Percentiles rank a stretch among this genome's conserved stretches.
These are phyloP conservation scores for Caenorhabditis sp. DNA, from an alignment of 2,888 invertebrate species.

Conservation along the genomic window DNA sequence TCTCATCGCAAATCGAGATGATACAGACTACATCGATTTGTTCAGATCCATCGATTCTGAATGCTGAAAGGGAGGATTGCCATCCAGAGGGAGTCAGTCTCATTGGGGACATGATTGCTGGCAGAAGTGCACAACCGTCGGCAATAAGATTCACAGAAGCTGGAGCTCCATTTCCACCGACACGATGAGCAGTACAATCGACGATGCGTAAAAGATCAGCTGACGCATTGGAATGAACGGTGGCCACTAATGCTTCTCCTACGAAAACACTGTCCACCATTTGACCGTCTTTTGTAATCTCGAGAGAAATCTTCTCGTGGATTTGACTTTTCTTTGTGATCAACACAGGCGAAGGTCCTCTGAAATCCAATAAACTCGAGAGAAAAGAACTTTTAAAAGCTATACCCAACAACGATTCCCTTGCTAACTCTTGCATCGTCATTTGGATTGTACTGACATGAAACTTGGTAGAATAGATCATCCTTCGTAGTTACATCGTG, in stretches of 20 bases:
- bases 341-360: slow-evolving; percentile 78
- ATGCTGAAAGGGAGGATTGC: slow-evolving; percentile 81
- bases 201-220: slow-evolving; percentile 75
- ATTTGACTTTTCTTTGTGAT: slow-evolving; percentile 65
- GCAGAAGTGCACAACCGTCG: slow-evolving; percentile 81
- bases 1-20: slow-evolving; percentile 63
- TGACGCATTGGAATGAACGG: slow-evolving; percentile 76
- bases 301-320: slow-evolving; percentile 72
- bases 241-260: slow-evolving; percentile 79
- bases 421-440: slow-evolving; percentile 67
- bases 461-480: slow-evolving; percentile 75
- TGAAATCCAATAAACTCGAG: slow-evolving; percentile 47
- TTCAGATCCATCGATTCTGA: slow-evolving; percentile 82
- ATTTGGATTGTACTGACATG: slow-evolving; percentile 65
- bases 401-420: slow-evolving; percentile 80
- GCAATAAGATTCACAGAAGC: slow-evolving; percentile 78
- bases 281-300: slow-evolving; percentile 77
- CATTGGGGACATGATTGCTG: slow-evolving; percentile 81
- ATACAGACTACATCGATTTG: slow-evolving; percentile 74
- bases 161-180: slow-evolving; percentile 77
- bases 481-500: slow-evolving; percentile 82
- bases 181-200: slow-evolving; percentile 81
- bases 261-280: slow-evolving; percentile 80
- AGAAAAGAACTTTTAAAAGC: neutral
- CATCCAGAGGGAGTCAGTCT: slow-evolving; percentile 70